phyloP scores from a whole-genome alignment of 2,888 invertebrate genomes.

The Cancer borealis region DNA sequence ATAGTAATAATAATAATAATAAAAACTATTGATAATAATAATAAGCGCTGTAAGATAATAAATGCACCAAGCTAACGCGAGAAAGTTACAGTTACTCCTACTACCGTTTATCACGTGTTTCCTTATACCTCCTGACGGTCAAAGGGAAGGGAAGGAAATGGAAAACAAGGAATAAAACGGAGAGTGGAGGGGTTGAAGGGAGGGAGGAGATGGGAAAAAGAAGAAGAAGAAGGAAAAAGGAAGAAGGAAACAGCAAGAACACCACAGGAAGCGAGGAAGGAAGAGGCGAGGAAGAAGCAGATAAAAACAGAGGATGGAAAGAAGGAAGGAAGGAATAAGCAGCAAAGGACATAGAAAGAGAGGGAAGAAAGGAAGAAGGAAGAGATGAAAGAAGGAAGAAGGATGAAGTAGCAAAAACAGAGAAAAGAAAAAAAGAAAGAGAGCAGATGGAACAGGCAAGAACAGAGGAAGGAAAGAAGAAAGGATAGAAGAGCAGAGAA shows the following conservation, averaged over 20 bases:
- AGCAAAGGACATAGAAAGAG: background rate
- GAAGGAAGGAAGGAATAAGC: background rate
- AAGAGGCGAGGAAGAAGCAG: background rate
- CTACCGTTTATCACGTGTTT: no score
- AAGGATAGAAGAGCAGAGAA: background rate
- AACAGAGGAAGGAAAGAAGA: background rate
- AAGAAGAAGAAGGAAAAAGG: background rate
- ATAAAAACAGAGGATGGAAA: background rate
- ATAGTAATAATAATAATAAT: background rate
- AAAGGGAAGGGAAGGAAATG: background rate
- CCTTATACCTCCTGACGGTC: no score
- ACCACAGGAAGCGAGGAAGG: background rate
- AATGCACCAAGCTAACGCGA: background rate
- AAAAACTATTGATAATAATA: background rate
- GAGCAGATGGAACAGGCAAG: background rate
- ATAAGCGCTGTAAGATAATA: background rate
- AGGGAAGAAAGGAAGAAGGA: background rate
- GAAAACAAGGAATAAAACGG: background rate
- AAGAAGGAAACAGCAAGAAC: background rate
- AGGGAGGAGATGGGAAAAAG: background rate
- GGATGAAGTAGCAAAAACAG: background rate
- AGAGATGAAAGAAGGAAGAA: background rate
- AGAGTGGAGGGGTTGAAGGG: background rate
- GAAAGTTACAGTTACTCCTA: no score
- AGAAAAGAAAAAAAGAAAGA: background rate